Conservation (phyloP, 2,888 invertebrate genomes). For the Tachystola acroxantha region DNA sequence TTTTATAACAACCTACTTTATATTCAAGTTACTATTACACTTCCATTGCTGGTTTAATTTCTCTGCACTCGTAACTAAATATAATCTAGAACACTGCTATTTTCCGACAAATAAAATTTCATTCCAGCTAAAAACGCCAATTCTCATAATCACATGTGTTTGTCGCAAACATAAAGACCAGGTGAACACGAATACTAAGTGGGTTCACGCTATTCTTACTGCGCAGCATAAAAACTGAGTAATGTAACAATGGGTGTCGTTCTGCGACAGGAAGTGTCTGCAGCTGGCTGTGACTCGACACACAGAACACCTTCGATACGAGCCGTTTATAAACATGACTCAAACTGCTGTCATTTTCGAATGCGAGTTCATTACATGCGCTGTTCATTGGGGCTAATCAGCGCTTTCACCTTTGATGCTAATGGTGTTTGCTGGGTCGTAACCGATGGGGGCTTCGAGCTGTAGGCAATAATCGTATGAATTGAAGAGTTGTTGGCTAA, state of each 20-base stretch:
- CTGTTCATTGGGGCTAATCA: constrained; percentile 1
- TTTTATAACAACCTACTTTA: too few relatives aligned
- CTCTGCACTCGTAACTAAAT: too few relatives aligned
- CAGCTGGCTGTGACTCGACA: constrained; percentile 43
- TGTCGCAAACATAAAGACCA: constrained; percentile 29
- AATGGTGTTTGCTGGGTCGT: too few relatives aligned
- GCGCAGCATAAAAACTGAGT: constrained; percentile 47
- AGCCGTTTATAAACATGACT: constrained; percentile 12
- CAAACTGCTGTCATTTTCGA: constrained; percentile 11
- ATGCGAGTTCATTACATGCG: constrained; percentile 2
- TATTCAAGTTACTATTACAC: too few relatives aligned
- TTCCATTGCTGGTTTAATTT: too few relatives aligned
- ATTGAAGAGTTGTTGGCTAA: too few relatives aligned
- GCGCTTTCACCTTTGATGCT: constrained; percentile 2
- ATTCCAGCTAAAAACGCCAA: constrained; percentile 16
- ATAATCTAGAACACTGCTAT: too few relatives aligned
- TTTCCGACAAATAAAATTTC: too few relatives aligned
- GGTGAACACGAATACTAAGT: constrained; percentile 29
- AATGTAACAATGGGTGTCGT: constrained; percentile 60
- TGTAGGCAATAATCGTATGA: too few relatives aligned
- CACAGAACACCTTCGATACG: constrained; percentile 19
- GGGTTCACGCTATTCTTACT: constrained; percentile 33
- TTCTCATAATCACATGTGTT: constrained; percentile 28
- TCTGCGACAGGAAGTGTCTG: constrained; percentile 58
- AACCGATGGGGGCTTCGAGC: too few relatives aligned